Evolutionary conservation across 2,113 vertebrate species (phyloP), one percentile per base, ranked within the genome.

Genomic region (Numida meleagris): DNA sequence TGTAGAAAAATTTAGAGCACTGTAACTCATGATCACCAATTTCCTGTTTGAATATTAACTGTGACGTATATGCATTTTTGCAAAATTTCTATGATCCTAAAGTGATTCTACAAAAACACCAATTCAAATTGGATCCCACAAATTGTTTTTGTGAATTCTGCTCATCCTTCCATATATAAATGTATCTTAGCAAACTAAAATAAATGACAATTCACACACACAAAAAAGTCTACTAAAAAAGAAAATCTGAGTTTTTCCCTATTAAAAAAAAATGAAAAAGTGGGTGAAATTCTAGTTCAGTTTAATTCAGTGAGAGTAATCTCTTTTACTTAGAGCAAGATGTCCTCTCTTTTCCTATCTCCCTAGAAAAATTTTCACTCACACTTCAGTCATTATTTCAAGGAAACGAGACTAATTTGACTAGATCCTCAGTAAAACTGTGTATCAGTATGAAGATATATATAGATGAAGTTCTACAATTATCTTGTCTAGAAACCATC

Each of bases 1-100:
- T 94, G 95, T 82, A 90, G 88, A 97, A 97, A 97, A 96, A 97
- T 86, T 91, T 93, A 97, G 91, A 94, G 82, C 59, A 72, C 38
- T 58, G 77, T 96, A 95, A 97, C 96, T 97, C 96, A 96, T 70
- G 86, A 93, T 71, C 61, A 76, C 27, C 81, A 88, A 21, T 34
- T 82, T 80, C 48, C 63, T 67, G 11, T 66, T 14, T 59, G 59
- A 88, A 57, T 77, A 91, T 73, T 79, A 92, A 67, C 34, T 36
- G 19, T 38, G 36, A 33, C 63, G 27, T 66, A 70, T 27, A 15
- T 3, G n/a, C 57, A 81, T 6, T 93, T 93, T 61, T 10, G 31
- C 42, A 94, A 94, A 84, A 61, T 84, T 29, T n/a, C 51, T 16
- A 6, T 42, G 6, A 78, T 57, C 19, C 74, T 63, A 63, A 89